Conservation (phyloP, 2,888 invertebrate genomes). For the Hermaeophaga mercurialis region DNA sequence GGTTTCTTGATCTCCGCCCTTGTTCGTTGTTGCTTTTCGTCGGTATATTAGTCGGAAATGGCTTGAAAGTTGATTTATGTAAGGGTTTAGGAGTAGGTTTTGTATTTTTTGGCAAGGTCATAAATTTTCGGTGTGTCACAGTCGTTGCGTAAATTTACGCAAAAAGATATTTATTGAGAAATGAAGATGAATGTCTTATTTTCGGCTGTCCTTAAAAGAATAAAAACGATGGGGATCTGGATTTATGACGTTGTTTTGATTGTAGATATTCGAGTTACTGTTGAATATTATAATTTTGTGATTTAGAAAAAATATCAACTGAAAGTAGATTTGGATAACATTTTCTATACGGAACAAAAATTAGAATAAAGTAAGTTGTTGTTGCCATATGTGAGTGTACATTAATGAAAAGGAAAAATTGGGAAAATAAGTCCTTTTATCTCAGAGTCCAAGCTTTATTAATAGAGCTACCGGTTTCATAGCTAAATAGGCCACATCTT, state of each 20-base stretch:
- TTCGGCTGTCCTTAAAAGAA: conserved; percentile 23
- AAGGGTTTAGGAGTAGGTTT: conserved; percentile 35
- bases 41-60: conserved; percentile 40
- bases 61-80: conserved; percentile 42
- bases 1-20: conserved; percentile 6
- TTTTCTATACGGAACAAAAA: too few species aligned
- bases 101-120: conserved; percentile 24
- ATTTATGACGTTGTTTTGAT: conserved; percentile 17
- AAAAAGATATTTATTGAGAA: conserved; percentile 29
- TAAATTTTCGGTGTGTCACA: conserved; percentile 24
- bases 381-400: too few species aligned
- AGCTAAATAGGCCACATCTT: too few species aligned
- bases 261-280: not conserved
- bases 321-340: too few species aligned
- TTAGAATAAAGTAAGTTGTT: too few species aligned
- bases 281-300: not conserved
- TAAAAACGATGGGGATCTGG: conserved; percentile 8
- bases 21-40: conserved; percentile 35
- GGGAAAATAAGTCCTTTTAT: too few species aligned
- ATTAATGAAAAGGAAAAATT: too few species aligned
- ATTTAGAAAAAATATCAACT: not conserved
- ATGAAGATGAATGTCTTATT: conserved; percentile 27
- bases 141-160: conserved; percentile 18
- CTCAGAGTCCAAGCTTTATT: too few species aligned
- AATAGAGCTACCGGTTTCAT: too few species aligned